Conservation (phyloP, 2,797 vertebrate species). For the Syndactyla subalaris region DNA sequence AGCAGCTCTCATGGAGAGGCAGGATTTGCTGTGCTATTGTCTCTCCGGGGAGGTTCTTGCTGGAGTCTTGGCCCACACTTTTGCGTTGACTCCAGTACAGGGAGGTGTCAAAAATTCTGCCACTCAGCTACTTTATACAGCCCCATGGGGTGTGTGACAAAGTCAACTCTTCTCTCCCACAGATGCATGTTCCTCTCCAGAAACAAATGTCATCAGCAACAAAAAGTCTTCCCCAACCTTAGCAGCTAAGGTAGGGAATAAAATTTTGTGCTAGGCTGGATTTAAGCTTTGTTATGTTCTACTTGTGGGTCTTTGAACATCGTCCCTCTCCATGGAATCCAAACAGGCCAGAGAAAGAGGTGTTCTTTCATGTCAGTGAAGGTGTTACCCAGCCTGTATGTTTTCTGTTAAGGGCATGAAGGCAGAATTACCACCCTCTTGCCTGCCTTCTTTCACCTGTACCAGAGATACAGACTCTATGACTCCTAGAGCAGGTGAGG, state of each 20-base stretch:
- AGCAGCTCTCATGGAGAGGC: background rate
- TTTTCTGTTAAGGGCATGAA: background rate
- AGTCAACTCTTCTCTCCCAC: background rate
- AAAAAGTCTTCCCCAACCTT: background rate
- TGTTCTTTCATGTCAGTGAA: background rate
- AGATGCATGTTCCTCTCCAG: background rate
- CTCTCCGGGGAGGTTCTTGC: conserved; percentile 16
- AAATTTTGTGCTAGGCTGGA: background rate
- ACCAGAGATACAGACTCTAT: background rate
- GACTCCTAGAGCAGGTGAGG: background rate
- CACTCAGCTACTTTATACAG: conserved; percentile 17
- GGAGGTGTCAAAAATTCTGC: conserved; percentile 34
- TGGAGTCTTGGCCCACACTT: background rate
- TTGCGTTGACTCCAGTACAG: conserved; percentile 14
- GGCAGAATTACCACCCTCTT: background rate
- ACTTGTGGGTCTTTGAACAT: background rate
- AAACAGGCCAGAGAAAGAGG: background rate
- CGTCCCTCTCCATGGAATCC: background rate
- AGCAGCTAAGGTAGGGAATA: background rate
- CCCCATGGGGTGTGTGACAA: background rate
- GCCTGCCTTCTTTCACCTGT: background rate
- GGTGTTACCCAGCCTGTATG: background rate
- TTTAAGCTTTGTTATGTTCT: background rate
- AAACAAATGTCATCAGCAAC: background rate
- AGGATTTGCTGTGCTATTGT: conserved; percentile 28